These are phyloP conservation scores for Cheilosia urbana DNA, from an alignment of 2,888 invertebrate species.

Conservation along the genomic window DNA sequence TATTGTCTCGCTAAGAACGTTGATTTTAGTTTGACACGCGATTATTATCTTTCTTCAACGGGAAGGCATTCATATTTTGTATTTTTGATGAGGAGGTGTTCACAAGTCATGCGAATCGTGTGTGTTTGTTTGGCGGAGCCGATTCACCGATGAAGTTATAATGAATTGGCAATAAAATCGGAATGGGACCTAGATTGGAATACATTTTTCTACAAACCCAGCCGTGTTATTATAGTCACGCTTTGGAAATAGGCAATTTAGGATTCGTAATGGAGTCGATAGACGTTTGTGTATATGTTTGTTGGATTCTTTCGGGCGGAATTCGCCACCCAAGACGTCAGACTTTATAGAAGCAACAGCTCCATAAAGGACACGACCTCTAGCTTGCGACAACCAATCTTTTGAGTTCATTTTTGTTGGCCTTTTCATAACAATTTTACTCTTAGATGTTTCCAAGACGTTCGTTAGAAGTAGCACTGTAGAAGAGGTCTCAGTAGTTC, in stretches of 20 bases:
- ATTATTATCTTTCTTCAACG: constrained; percentile 49
- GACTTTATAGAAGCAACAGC: too few species aligned
- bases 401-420: too few species aligned
- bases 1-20: constrained; percentile 39
- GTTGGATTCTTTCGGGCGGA: too few species aligned
- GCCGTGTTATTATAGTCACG: not conserved
- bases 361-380: too few species aligned
- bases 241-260: not conserved
- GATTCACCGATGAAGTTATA: constrained; percentile 17
- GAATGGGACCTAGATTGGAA: constrained; percentile 27
- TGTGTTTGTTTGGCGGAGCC: not conserved
- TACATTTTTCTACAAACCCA: not conserved
- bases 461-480: too few species aligned
- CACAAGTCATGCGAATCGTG: constrained; percentile 13
- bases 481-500: too few species aligned
- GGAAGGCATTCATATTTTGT: constrained; percentile 7
- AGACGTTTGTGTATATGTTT: not conserved
- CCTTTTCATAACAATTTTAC: too few species aligned
- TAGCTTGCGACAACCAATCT: too few species aligned
- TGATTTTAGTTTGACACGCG: constrained; percentile 64
- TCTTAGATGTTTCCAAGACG: too few species aligned
- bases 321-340: too few species aligned
- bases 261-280: not conserved
- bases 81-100: constrained; percentile 14
- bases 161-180: constrained; percentile 46